Evolutionary conservation across 2,113 vertebrate genomes (phyloP).

Genomic region (Condylura cristata): DNA sequence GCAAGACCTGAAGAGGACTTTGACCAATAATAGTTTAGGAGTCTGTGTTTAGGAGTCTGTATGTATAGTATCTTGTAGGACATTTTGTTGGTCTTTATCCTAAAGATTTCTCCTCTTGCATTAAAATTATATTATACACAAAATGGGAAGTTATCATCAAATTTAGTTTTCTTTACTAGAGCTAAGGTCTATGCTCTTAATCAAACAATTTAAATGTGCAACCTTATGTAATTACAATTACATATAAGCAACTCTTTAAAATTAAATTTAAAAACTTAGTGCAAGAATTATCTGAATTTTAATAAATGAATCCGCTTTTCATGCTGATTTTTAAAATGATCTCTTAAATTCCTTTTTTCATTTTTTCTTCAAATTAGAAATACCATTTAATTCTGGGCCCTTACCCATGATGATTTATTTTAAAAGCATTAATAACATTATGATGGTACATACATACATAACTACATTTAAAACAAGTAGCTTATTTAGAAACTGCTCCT

Average conservation of each 20-base stretch:
- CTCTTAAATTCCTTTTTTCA: slow-evolving; percentile 14
- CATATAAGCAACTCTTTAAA: slow-evolving; percentile 7
- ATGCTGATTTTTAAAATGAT: not conserved
- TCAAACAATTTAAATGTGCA: not conserved
- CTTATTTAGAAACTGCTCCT: not conserved
- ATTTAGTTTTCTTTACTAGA: not conserved
- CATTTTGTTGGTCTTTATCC: not conserved
- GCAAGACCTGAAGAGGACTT: not conserved
- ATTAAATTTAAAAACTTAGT: not conserved
- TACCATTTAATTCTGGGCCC: not conserved
- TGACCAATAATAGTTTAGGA: not conserved
- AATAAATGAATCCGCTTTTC: not conserved
- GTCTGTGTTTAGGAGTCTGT: not conserved
- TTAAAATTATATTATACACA: not conserved
- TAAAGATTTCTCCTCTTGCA: slow-evolving; percentile 13
- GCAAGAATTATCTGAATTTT: not conserved
- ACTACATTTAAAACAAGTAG: not conserved
- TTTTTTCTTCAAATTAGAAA: slow-evolving; percentile 16
- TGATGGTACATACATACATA: not conserved
- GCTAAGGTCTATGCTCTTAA: not conserved
- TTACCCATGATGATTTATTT: not conserved
- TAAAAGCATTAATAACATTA: not conserved
- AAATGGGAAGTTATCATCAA: not conserved
- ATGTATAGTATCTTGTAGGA: not conserved
- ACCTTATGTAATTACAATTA: not conserved